phyloP scores from a whole-genome alignment of 2,113 vertebrate species.

The Pandion haliaetus region DNA sequence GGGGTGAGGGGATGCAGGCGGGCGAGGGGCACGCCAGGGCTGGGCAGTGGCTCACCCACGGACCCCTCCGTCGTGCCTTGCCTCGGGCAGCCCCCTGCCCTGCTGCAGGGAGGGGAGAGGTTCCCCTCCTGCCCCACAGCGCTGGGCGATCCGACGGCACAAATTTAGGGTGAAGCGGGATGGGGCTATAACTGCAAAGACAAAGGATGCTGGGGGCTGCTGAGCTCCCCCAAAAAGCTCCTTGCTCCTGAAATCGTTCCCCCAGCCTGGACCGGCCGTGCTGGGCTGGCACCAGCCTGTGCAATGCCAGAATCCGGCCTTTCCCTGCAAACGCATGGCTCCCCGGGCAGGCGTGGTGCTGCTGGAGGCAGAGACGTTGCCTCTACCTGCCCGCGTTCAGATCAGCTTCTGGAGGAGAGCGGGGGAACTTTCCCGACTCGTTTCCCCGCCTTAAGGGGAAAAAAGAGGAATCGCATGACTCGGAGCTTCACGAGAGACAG shows the following conservation, averaged over 20 bases:
- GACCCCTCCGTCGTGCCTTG: not conserved
- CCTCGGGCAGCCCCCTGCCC: not conserved
- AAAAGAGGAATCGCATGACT: not conserved
- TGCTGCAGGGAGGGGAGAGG: not conserved
- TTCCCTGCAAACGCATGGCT: not conserved
- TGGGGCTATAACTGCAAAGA: not conserved
- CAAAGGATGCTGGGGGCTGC: not conserved
- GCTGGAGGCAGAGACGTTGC: not conserved
- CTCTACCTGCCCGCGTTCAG: not conserved
- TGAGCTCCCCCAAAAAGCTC: not conserved
- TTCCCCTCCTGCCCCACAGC: not conserved
- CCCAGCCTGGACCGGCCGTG: not conserved
- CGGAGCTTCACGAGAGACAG: not conserved
- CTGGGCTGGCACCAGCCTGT: not conserved
- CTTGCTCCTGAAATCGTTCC: not conserved
- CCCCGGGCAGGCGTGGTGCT: not conserved
- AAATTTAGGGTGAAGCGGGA: not conserved
- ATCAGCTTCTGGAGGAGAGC: not conserved
- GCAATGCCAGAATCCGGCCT: not conserved
- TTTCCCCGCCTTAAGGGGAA: not conserved
- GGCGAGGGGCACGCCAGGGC: not conserved
- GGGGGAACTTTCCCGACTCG: not conserved
- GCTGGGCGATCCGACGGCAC: fast-evolving
- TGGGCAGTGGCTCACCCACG: fast-evolving
- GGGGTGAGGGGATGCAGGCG: not conserved